Percentiles rank a stretch among this genome's conserved stretches.
These are phyloP conservation scores for Glareola pratincola DNA, from an alignment of 2,113 vertebrate genomes.

Conservation along the genomic window DNA sequence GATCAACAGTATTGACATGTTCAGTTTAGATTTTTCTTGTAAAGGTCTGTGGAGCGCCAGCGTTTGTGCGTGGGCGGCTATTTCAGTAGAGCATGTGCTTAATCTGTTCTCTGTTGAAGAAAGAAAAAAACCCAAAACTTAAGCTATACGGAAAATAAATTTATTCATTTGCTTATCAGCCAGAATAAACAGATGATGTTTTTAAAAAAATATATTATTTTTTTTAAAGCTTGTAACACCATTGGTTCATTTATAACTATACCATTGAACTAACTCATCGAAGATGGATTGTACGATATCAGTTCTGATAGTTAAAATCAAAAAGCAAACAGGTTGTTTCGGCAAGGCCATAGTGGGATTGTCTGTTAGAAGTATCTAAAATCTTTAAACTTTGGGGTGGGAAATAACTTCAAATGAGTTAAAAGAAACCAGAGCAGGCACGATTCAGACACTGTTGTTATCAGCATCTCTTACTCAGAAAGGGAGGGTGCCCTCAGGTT, in stretches of 20 bases:
- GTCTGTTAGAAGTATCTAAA: not conserved
- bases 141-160: not conserved
- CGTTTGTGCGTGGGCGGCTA: not conserved
- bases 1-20: accelerated
- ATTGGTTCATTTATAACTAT: not conserved
- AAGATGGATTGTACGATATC: not conserved
- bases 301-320: not conserved
- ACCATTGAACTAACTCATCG: not conserved
- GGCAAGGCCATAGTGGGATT: not conserved
- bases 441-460: not conserved
- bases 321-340: not conserved
- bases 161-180: not conserved
- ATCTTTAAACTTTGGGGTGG: not conserved
- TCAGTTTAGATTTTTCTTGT: not conserved
- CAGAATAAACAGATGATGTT: not conserved
- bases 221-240: not conserved
- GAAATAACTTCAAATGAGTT: not conserved
- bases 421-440: not conserved
- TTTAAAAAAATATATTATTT: not conserved
- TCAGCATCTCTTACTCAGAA: constrained; percentile 1
- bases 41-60: not conserved
- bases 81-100: accelerated
- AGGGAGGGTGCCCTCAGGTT: not conserved
- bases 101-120: not conserved
- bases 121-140: not conserved